These are phyloP conservation scores for Hirundo rustica DNA, from an alignment of 2,797 vertebrate genomes.

Conservation along the genomic window DNA sequence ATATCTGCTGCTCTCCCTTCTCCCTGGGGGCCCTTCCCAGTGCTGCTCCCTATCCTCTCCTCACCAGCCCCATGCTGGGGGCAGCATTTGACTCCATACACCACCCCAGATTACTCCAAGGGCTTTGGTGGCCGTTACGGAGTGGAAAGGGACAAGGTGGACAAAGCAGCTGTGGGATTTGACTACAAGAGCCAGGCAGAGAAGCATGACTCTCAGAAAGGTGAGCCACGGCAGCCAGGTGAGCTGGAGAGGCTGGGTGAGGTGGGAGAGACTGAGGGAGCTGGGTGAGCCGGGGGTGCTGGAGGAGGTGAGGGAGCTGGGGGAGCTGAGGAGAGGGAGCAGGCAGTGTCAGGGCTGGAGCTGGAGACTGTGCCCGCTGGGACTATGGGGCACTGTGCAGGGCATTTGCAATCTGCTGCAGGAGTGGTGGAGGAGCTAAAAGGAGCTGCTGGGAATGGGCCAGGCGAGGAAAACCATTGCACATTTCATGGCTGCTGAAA, in stretches of 20 bases:
- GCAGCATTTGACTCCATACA: not conserved
- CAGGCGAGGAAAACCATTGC: not conserved
- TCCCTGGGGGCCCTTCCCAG: not conserved
- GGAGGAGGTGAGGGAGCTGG: not conserved
- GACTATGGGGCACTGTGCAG: not conserved
- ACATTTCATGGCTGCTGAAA: not conserved
- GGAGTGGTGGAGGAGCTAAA: not conserved
- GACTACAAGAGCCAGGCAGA: slow-evolving; percentile 86
- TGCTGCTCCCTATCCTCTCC: not conserved
- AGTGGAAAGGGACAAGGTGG: slow-evolving; percentile 87
- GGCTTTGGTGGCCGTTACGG: slow-evolving; percentile 92
- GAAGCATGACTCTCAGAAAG: slow-evolving; percentile 89
- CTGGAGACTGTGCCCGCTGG: not conserved
- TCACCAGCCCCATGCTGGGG: not conserved
- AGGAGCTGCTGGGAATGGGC: not conserved
- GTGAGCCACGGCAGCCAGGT: slow-evolving; percentile 43
- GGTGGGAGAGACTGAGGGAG: not conserved
- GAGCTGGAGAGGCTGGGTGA: not conserved
- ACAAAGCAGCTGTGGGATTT: slow-evolving; percentile 87
- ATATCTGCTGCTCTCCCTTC: not conserved
- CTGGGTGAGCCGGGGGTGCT: not conserved
- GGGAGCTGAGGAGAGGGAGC: not conserved
- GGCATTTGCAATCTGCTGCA: not conserved
- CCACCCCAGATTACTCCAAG: slow-evolving; percentile 83
- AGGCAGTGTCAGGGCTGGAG: not conserved